Base-by-base conservation (phyloP, 1,140 invertebrate species). In the Drosophila pruinosa region DNA sequence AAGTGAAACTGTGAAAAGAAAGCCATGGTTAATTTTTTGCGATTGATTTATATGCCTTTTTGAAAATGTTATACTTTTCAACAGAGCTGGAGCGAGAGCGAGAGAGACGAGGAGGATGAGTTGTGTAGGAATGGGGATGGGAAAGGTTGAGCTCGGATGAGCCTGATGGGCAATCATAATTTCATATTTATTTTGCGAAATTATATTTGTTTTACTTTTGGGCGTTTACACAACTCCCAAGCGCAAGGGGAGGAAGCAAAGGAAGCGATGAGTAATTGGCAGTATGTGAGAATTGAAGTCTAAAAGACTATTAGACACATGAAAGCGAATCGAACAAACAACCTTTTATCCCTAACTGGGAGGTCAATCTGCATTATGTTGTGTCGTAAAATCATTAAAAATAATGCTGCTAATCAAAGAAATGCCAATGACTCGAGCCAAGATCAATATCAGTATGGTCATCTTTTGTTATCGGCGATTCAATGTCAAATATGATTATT, bases 171-270 rank as follows among this genome's bases (percentile, higher is more conserved):
- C 75, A 83, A 75, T 88, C 82, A 86, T 86, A 86, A 88, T 82
- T 86, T 78, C 70, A 74, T 86, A 88, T 86, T 88, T 86, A 78
- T 61, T 72, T 72, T 75, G 71, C 63, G 64, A 88, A 86, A 86
- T 75, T 56, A 72, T 81, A 70, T 86, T 86, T 88, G 78, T 64
- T 86, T 86, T 78, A 71, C 31, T 71, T 78, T 63, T 50, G 64
- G 68, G 72, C 53, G 47, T 62, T 39, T 67, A 28, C 41, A 28
- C 56, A 53, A 14, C 34, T 59, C 31, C 17, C 24, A 28, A 22
- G n/a, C 2, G 43, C 0, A 10, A 4, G 6, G 17, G 15, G 12
- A 31, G 8, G 36, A 22, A 14, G 14, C 28, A 24, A 15, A 14
- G 31, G 34, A 7, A 10, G 21, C 28, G 4, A 28, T 5, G 26